phyloP scores from a whole-genome alignment of 2,113 vertebrate species.

The Mormyrus iriodes region DNA sequence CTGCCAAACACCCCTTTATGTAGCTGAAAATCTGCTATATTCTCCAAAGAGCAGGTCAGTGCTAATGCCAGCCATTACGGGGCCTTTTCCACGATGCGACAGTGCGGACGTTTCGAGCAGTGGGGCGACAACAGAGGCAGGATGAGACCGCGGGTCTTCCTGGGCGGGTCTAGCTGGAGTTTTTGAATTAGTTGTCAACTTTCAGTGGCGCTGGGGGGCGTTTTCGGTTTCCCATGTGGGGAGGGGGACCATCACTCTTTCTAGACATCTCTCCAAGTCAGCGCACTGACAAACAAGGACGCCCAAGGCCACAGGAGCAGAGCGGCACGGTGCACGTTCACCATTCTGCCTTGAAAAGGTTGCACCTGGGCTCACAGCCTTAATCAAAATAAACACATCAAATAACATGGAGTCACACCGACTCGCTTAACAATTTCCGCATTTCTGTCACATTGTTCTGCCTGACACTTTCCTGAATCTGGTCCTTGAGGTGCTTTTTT shows the following conservation, averaged over 20 bases:
- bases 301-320: background rate
- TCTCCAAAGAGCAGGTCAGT: slow-evolving; percentile 11
- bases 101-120: slow-evolving; percentile 32
- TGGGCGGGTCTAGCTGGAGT: slow-evolving; percentile 9
- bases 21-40: slow-evolving; percentile 35
- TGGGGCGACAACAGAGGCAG: slow-evolving; percentile 20
- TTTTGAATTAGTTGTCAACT: background rate
- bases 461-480: background rate
- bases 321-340: no score
- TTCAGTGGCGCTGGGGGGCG: background rate
- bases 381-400: background rate
- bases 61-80: slow-evolving; percentile 35
- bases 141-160: slow-evolving; percentile 7
- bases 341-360: background rate
- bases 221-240: background rate
- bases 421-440: background rate
- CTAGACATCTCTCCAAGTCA: background rate
- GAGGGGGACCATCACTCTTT: background rate
- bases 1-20: slow-evolving; percentile 30
- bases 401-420: background rate
- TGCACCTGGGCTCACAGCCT: slow-evolving; percentile 8
- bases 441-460: background rate
- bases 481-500: slow-evolving; percentile 3
- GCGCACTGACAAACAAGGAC: slow-evolving; percentile 6
- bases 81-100: slow-evolving; percentile 33